Base-by-base conservation (phyloP, 2,888 invertebrate species). In the Stenolophus ochropezus region DNA sequence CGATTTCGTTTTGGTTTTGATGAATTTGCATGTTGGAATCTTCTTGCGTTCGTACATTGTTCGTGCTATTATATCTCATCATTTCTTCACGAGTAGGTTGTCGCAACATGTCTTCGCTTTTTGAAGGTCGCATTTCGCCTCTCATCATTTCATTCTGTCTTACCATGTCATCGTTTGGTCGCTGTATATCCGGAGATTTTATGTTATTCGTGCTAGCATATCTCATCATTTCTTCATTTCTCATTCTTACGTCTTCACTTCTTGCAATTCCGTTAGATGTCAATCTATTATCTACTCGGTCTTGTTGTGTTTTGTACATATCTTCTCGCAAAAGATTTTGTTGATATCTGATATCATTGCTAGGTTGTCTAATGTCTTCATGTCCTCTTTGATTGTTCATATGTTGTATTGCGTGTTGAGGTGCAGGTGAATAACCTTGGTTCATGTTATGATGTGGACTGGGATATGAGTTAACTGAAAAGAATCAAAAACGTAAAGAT, bases 21-120 rank as follows among this genome's bases (percentile, higher is more conserved):
- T 27, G 84, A n/a, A 86, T 84, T 33, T 87, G 87, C 18, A 86
- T 84, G 83, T 86, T 85, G 56, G 85, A 86, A 81, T 86, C 86
- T 74, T 88, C 87, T 74, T 87, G 86, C n/a, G 65, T 86, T 82
- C 88, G 85, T 25, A 89, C 88, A 81, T 89, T 89, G 3, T 89
- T 89, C 82, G 88, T 89, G 82, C 89, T 89, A 4, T 89, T 88
- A 82, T 89, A 89, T 56, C 88, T 82, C 82, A 85, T 83, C 79
- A 86, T 85, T 49, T 86, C 86, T 27, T 81, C 75, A n/a, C 84
- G 56, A 47, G 83, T 83, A 77, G 87, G 87, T 25, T 88, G 88
- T 47, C 88, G 86, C 11, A 89, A 83, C 85, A 87, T 85, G 83
- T 89, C 89, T 78, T 89, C 89, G 82, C 88, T 89, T 83, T 88